Percentiles rank a stretch among this genome's conserved stretches.
These are phyloP conservation scores for human (Homo sapiens) DNA, from an alignment of 2,113 vertebrate species.

Conservation along the genomic window DNA sequence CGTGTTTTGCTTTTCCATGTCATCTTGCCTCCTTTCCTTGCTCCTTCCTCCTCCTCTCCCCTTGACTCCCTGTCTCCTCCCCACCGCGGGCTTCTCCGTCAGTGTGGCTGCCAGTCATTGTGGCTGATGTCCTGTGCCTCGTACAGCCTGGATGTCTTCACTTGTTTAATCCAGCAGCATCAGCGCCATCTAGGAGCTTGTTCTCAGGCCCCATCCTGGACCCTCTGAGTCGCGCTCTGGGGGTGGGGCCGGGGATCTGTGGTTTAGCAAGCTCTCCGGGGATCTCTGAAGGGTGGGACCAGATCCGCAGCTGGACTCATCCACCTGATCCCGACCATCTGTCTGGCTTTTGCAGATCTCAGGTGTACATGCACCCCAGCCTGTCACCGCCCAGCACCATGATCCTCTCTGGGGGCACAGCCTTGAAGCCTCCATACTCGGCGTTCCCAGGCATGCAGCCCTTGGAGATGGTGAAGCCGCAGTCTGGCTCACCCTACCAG, in stretches of 20 bases:
- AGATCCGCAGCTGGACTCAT: background rate
- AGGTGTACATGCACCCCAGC: constrained; percentile 99
- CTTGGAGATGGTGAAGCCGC: constrained; percentile 96
- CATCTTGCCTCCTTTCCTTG: background rate
- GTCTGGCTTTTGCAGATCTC: constrained; percentile 88
- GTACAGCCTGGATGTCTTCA: rapidly evolving
- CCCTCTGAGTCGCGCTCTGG: background rate
- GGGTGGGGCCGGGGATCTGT: rapidly evolving
- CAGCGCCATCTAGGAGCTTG: background rate
- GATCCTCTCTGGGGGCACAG: constrained; percentile 95
- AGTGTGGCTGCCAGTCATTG: background rate
- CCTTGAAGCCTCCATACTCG: constrained; percentile 95
- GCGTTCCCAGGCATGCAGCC: constrained; percentile 97
- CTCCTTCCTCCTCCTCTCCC: background rate
- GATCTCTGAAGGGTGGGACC: no score
- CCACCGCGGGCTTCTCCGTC: no score
- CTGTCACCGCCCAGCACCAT: constrained; percentile 96
- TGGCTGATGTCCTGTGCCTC: background rate
- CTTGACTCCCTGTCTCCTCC: no score
- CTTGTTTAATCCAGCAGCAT: background rate
- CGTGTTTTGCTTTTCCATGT: rapidly evolving
- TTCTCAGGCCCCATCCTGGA: background rate
- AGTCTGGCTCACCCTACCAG: constrained; percentile 96
- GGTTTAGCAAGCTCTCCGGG: background rate
- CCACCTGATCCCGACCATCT: rapidly evolving